phyloP scores from a whole-genome alignment of 2,888 invertebrate genomes.

The Lissonota sp. region DNA sequence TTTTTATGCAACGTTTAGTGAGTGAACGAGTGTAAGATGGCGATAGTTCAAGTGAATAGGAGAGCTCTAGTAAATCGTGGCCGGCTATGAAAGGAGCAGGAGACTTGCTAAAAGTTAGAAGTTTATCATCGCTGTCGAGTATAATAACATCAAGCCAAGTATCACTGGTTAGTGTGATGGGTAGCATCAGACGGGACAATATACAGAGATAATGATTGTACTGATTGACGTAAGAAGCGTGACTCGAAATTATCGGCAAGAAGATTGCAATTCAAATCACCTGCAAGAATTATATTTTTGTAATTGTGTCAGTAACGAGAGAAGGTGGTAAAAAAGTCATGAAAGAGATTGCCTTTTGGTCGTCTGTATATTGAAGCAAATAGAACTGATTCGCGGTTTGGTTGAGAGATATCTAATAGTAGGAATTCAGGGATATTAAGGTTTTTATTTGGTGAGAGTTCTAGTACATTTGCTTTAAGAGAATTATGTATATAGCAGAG shows the following conservation, averaged over 20 bases:
- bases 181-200: conserved; percentile 1
- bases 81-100: conserved; percentile 22
- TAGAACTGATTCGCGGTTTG: background rate
- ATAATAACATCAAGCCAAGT: conserved; percentile 14
- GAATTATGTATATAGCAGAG: conserved; percentile 42
- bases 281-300: conserved; percentile 17
- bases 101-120: background rate
- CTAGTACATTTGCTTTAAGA: conserved; percentile 1
- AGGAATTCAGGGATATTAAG: too few species aligned
- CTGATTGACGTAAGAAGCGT: background rate
- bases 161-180: conserved; percentile 1
- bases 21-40: too few species aligned
- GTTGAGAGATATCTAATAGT: conserved; percentile 1
- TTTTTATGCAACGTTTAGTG: too few species aligned
- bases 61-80: conserved; percentile 31
- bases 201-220: background rate
- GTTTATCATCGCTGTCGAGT: conserved; percentile 8
- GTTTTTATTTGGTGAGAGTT: background rate
- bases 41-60: too few species aligned
- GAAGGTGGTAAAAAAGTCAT: background rate
- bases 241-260: background rate
- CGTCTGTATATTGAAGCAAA: conserved; percentile 26
- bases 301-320: background rate
- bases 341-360: conserved; percentile 1
- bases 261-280: conserved; percentile 37